Conservation (phyloP, 1,140 invertebrate species). For the Cataglyphis hispanica region DNA sequence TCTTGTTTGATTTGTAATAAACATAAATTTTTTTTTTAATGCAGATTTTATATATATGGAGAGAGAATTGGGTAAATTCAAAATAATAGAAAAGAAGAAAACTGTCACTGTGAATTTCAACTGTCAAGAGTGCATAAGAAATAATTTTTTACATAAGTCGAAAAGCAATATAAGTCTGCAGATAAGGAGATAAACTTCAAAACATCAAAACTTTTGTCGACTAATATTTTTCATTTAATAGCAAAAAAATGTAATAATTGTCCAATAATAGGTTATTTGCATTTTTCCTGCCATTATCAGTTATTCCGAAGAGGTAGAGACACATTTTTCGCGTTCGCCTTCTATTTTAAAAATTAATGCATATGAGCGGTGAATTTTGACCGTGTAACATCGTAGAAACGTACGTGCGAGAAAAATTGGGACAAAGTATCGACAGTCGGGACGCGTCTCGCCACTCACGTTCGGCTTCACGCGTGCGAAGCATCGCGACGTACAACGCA, state of each 20-base stretch:
- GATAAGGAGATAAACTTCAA: too few species aligned
- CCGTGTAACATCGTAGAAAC: constrained; percentile 17
- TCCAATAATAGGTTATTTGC: not conserved
- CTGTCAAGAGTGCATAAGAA: not conserved
- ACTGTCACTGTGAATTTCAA: too few species aligned
- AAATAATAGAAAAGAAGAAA: not conserved
- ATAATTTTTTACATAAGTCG: not conserved
- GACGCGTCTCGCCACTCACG: constrained; percentile 71
- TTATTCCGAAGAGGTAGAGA: constrained; percentile 3
- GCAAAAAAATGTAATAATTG: not conserved
- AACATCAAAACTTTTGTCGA: not conserved
- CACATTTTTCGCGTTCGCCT: not conserved
- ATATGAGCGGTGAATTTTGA: not conserved
- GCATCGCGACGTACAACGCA: constrained; percentile 68
- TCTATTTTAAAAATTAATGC: constrained; percentile 29
- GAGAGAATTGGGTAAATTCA: not conserved
- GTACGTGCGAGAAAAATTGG: constrained; percentile 69
- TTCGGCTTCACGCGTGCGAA: constrained; percentile 71
- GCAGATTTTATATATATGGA: not conserved
- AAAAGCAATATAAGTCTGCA: not conserved
- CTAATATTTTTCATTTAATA: not conserved
- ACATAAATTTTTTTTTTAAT: too few species aligned
- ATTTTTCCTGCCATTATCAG: not conserved
- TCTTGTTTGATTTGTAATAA: not conserved
- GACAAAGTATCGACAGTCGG: constrained; percentile 69